Evolutionary conservation across 64 coral and sea anemone species (phyloP), one percentile per base, ranked within the genome.

Genomic region (Cladopsammia gracilis): DNA sequence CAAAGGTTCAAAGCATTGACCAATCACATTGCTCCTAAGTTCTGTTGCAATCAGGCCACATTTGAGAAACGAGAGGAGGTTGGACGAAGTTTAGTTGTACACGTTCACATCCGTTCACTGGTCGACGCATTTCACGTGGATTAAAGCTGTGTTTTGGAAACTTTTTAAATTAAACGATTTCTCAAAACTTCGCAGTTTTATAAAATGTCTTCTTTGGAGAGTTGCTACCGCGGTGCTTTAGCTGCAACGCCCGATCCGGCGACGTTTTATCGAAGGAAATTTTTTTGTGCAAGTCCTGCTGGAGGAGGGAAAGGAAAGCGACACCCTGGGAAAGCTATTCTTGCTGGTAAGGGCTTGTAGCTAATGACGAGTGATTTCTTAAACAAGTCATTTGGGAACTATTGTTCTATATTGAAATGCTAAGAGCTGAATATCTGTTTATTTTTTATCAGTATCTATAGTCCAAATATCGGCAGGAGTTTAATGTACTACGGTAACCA

Each of bases 241-340:
- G 91, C 86, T 26, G 95, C 95, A 0, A 85, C 89, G 48, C 92
- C 95, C 13, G 95, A 97, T 58, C 92, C 91, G 26, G 92, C 92
- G 2, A 97, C 87, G 43, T 97, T 87, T 64, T 94, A 97, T 90
- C 82, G 95, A 90, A 94, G 88, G 24, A 93, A 83, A 87, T 75
- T 87, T 81, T 89, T 96, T 20, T 93, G 96, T 88, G 96, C 96
- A 22, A 70, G 93, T 6, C 89, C 93, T 0, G 83, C 87, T 50
- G 96, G 96, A 25, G 91, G 87, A 19, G 87, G 86, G 45, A 79
- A 82, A 62, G 88, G 90, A 48, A 98, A 91, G 68, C 50, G 88
- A 16, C 96, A 98, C 83, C 96, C 96, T 73, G 90, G 80, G 18
- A 98, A 98, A 69, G 96, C 96, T n/a, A 96, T 98, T 86, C 70